phyloP scores from a whole-genome alignment of 1,140 invertebrate genomes.

The Paramacrobiotus metropolitanus region DNA sequence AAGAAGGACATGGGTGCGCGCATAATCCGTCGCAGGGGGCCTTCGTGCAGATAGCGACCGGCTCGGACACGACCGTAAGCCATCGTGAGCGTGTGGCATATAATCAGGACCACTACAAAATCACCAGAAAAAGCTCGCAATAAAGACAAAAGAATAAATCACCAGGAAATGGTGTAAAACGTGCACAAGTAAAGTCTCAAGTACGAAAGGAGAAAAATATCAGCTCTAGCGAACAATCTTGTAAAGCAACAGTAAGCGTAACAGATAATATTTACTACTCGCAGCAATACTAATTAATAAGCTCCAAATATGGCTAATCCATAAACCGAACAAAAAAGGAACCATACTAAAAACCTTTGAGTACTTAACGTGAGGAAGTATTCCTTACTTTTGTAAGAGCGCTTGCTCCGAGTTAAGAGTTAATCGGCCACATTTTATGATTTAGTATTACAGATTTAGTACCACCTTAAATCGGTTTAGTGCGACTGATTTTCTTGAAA shows the following conservation, averaged over 20 bases:
- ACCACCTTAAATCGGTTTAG: no score
- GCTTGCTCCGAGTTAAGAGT: no score
- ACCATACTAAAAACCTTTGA: no score
- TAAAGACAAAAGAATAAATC: constrained; percentile 9
- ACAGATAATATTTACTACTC: no score
- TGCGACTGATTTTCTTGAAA: no score
- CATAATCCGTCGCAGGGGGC: constrained; percentile 27
- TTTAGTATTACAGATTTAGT: no score
- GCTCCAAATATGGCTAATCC: neutral
- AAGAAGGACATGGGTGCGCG: constrained; percentile 44
- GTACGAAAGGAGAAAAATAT: no score
- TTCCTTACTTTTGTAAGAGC: no score
- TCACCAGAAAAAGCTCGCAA: constrained; percentile 8
- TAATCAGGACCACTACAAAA: constrained; percentile 13
- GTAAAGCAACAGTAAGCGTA: neutral
- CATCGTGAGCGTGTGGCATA: constrained; percentile 11
- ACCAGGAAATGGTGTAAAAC: constrained; percentile 18
- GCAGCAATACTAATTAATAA: no score
- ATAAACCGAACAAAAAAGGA: no score
- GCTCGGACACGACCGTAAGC: constrained; percentile 12
- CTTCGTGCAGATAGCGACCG: constrained; percentile 14
- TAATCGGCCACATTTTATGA: no score
- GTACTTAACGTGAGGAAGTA: no score
- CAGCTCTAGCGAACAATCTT: constrained; percentile 11
- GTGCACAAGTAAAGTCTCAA: constrained; percentile 19